Conservation (phyloP, 92 coral and sea anemone genomes). For the Epizoanthus ramosus region DNA sequence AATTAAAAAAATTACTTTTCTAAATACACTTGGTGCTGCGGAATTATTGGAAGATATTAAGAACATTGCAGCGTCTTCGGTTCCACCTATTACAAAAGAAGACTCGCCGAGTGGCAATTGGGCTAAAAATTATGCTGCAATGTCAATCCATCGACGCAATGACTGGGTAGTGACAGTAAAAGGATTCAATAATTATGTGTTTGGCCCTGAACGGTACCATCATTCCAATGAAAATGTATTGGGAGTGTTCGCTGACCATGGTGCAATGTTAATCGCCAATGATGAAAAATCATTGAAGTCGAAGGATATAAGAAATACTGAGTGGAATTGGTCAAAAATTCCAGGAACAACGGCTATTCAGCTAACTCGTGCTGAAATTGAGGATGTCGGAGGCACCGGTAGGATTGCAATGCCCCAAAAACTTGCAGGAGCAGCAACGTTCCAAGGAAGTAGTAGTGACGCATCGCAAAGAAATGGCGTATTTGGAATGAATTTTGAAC, state of each 20-base stretch:
- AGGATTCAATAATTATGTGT: constrained; percentile 71
- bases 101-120: constrained; percentile 79
- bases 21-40: constrained; percentile 24
- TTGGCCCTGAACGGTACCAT: constrained; percentile 59
- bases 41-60: constrained; percentile 14
- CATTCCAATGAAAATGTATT: constrained; percentile 48
- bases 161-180: constrained; percentile 77
- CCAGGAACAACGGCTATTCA: constrained; percentile 83
- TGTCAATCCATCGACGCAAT: constrained; percentile 74
- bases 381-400: background rate
- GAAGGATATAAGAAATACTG: constrained; percentile 59
- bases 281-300: constrained; percentile 50
- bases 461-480: constrained; percentile 54
- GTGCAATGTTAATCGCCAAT: constrained; percentile 70
- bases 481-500: constrained; percentile 72
- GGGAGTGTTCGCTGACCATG: constrained; percentile 76
- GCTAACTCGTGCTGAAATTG: constrained; percentile 11
- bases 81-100: constrained; percentile 31
- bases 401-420: constrained; percentile 50
- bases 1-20: background rate
- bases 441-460: constrained; percentile 48
- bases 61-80: background rate
- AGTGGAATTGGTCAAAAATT: constrained; percentile 86
- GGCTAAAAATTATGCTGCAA: constrained; percentile 78
- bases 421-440: constrained; percentile 75